Evolutionary conservation across 2,888 invertebrate species (phyloP).

Genomic region (Abrostola tripartita): DNA sequence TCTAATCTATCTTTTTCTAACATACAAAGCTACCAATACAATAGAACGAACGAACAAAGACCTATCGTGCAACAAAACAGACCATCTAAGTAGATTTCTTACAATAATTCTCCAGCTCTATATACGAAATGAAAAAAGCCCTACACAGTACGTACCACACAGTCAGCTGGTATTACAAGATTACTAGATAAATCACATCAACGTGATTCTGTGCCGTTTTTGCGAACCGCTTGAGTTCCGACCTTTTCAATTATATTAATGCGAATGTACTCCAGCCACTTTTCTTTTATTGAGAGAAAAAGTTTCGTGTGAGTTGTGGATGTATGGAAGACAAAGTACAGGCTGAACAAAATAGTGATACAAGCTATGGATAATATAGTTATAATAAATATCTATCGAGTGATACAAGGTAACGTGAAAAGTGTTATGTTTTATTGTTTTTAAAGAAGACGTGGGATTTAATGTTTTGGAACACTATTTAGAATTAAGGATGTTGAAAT

Average conservation of each 20-base stretch:
- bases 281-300: slow-evolving; percentile 34
- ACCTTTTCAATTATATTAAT: slow-evolving; percentile 48
- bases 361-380: too few relatives aligned
- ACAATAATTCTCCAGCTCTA: not conserved
- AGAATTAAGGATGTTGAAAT: too few relatives aligned
- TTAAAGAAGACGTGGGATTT: too few relatives aligned
- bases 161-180: slow-evolving; percentile 25
- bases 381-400: too few relatives aligned
- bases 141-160: slow-evolving; percentile 7
- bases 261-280: slow-evolving; percentile 24
- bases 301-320: slow-evolving; percentile 8
- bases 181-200: slow-evolving; percentile 38
- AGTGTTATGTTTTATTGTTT: too few relatives aligned
- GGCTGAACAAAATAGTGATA: not conserved
- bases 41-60: not conserved
- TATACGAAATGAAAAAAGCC: slow-evolving; percentile 8
- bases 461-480: too few relatives aligned
- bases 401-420: too few relatives aligned
- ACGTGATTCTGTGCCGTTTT: slow-evolving; percentile 21
- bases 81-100: not conserved
- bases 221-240: slow-evolving; percentile 20
- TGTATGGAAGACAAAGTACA: not conserved
- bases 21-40: not conserved
- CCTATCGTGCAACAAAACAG: not conserved
- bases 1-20: not conserved